Percentiles rank a stretch among this genome's conserved stretches.
phyloP scores from a whole-genome alignment of 2,888 invertebrate genomes.

The Neuroscelio doddi region DNA sequence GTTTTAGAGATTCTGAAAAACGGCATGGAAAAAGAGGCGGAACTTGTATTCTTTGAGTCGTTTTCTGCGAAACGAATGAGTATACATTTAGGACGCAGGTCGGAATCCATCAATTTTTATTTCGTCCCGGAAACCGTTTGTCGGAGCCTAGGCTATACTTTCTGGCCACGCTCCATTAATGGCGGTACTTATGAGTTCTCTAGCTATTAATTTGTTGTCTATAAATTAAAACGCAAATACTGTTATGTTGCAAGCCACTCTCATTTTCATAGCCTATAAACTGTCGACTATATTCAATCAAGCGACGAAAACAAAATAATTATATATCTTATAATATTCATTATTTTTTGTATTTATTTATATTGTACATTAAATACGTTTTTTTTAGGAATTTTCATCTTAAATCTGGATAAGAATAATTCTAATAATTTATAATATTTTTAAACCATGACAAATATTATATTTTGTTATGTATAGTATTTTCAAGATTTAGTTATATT shows the following conservation, averaged over 20 bases:
- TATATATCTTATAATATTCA: no score
- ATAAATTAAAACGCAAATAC: conserved; percentile 36
- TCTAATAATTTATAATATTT: no score
- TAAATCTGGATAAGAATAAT: no score
- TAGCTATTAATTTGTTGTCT: conserved; percentile 60
- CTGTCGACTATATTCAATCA: no score
- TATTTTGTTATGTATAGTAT: no score
- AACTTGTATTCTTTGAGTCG: conserved; percentile 3
- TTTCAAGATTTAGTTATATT: no score
- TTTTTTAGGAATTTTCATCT: no score
- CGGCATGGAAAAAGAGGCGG: conserved; percentile 1
- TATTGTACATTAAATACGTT: no score
- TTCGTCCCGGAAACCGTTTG: conserved; percentile 56
- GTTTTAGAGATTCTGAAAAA: no score
- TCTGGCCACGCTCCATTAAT: conserved; percentile 57
- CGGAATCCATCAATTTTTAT: conserved; percentile 60
- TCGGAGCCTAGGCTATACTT: conserved; percentile 48
- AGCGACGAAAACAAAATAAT: not conserved
- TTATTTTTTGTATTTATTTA: no score
- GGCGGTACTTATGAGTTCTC: conserved; percentile 55
- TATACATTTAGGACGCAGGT: conserved; percentile 26
- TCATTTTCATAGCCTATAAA: no score
- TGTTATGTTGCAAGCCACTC: not conserved
- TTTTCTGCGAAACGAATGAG: conserved; percentile 15
- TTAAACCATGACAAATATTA: no score